These are phyloP conservation scores for Dorcus hopei DNA, from an alignment of 2,888 invertebrate species.

Conservation along the genomic window DNA sequence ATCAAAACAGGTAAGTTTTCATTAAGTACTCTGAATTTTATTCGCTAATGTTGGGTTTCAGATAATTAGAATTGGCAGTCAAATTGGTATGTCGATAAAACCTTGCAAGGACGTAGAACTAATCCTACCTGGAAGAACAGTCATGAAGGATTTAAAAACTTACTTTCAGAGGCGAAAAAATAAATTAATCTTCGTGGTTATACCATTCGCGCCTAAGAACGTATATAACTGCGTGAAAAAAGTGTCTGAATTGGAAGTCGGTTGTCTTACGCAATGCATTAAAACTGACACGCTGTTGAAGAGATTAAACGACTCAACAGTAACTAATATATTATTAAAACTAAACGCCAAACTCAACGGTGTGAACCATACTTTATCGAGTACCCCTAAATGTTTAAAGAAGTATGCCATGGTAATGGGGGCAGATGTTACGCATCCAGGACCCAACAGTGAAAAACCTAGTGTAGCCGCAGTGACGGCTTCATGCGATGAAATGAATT, in stretches of 20 bases:
- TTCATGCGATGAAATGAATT: slow-evolving; percentile 65
- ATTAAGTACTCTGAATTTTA: too few relatives aligned
- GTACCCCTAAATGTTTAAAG: slow-evolving; percentile 43
- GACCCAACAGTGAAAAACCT: slow-evolving; percentile 65
- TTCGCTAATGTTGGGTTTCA: not conserved
- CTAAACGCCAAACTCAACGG: slow-evolving; percentile 84
- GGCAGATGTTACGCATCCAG: slow-evolving; percentile 91
- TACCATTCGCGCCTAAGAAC: slow-evolving; percentile 53
- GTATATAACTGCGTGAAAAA: slow-evolving; percentile 30
- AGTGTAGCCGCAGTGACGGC: slow-evolving; percentile 76
- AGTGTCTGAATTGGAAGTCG: slow-evolving; percentile 64
- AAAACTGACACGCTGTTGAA: slow-evolving; percentile 52
- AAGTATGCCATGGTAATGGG: slow-evolving; percentile 65
- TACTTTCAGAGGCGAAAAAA: slow-evolving; percentile 1
- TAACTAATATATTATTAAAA: slow-evolving; percentile 71
- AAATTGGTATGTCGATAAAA: not conserved
- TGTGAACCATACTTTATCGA: slow-evolving; percentile 59
- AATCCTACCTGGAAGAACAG: not conserved
- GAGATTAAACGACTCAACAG: slow-evolving; percentile 58
- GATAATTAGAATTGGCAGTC: slow-evolving; percentile 2
- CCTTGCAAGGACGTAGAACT: not conserved
- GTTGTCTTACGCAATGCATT: slow-evolving; percentile 73
- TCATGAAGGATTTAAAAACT: not conserved
- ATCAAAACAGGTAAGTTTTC: slow-evolving; percentile 35
- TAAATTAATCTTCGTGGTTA: slow-evolving; percentile 56